phyloP scores from a whole-genome alignment of 2,888 invertebrate species.

The Euphydryas editha region DNA sequence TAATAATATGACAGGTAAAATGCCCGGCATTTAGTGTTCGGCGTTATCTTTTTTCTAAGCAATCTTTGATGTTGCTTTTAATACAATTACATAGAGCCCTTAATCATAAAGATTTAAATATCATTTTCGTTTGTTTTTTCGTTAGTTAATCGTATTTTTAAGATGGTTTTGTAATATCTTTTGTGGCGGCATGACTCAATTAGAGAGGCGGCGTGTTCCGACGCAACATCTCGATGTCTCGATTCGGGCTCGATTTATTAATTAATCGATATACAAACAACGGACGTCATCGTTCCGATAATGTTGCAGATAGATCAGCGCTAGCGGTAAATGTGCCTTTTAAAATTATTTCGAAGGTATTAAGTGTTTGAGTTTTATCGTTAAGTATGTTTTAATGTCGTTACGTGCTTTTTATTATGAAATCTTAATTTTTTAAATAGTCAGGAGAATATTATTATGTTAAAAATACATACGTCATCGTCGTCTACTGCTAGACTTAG shows the following conservation, averaged over 20 bases:
- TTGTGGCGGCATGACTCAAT: constrained; percentile 80
- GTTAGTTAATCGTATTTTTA: constrained; percentile 19
- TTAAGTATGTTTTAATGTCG: constrained; percentile 27
- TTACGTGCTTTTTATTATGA: too few species aligned
- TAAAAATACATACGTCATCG: too few species aligned
- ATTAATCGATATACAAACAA: constrained; percentile 84
- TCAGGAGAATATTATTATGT: too few species aligned
- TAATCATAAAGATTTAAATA: constrained; percentile 28
- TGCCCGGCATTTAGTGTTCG: constrained; percentile 79
- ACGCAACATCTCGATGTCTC: constrained; percentile 71
- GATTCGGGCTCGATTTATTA: constrained; percentile 80
- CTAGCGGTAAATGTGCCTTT: constrained; percentile 34
- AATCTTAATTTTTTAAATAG: too few species aligned
- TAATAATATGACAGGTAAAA: constrained; percentile 81
- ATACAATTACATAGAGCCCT: constrained; percentile 23
- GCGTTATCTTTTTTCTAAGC: constrained; percentile 59
- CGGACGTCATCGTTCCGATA: constrained; percentile 76
- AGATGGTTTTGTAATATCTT: constrained; percentile 63
- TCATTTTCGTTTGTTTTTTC: constrained; percentile 35
- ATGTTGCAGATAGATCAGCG: constrained; percentile 66
- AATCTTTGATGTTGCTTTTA: constrained; percentile 21
- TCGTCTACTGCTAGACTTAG: too few species aligned
- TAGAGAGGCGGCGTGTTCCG: constrained; percentile 80
- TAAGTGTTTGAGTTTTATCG: constrained; percentile 39
- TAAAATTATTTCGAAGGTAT: constrained; percentile 35